Base-by-base conservation (phyloP, 2,797 vertebrate species). In the Emydoidea blandingii region DNA sequence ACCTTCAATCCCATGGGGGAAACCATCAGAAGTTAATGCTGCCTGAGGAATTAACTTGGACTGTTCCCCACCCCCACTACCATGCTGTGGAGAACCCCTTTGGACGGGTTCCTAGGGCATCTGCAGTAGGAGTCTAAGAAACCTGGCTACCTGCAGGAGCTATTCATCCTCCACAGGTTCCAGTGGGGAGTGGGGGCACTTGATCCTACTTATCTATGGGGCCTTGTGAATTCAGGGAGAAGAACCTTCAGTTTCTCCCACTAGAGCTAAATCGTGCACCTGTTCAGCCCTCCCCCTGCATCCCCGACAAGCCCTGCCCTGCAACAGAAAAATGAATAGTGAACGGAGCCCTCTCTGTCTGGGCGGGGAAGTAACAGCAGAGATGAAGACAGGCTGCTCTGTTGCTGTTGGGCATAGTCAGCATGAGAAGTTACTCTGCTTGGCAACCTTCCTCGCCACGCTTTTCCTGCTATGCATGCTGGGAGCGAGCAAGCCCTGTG, bases 391-490 rank as follows among this genome's bases (percentile, higher is more conserved):
- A 18, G 34, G 34, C 34, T 68, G 59, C 79, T 11, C 4, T 5
- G 50, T 34, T 57, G 57, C 18, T 80, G 31, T 0, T 0, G 49
- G 54, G 19, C 31, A 6, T 2, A 18, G n/a, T 25, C 44, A 8
- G 44, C 59, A 15, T 6, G 15, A 25, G 27, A 65, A 72, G n/a
- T 23, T 53, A 23, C n/a, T 44, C 31, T 12, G 41, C 8, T 8
- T 56, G 56, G 19, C 5, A 21, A 52, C 27, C 1, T 0, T 29
- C 76, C 8, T 41, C 49, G 16, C 65, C 54, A 6, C 5, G 56
- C 59, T 57, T 29, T 57, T 57, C 56, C 56, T 57, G 56, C 27
- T 12, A 29, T 7, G 49, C 2, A 72, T 0, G 4, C 12, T 21
- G 1, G 29, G 16, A 7, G 72, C 12, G 21, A 29, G 83, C 65